Conservation (phyloP, 2,113 vertebrate species). For the Taurulus bubalis region DNA sequence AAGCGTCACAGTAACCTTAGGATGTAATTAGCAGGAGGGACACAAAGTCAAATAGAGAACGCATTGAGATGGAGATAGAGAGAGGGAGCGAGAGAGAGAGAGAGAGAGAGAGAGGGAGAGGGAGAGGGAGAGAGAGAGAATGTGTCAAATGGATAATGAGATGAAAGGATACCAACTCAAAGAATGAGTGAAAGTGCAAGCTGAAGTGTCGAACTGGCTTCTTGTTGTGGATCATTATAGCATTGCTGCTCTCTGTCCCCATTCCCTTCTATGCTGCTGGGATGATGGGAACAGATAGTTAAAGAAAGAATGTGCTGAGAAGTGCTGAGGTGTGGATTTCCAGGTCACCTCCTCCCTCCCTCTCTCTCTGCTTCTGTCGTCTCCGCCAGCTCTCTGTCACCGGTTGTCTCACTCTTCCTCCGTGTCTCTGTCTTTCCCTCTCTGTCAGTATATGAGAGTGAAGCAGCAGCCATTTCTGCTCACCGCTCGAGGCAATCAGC, state of each 20-base stretch:
- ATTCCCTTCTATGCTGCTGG: neutral
- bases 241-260: neutral
- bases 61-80: neutral
- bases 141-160: slow-evolving; percentile 1
- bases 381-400: slow-evolving; percentile 10
- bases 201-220: neutral
- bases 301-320: slow-evolving; percentile 11
- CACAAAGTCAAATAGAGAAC: slow-evolving; percentile 19
- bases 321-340: slow-evolving; percentile 34
- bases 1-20: slow-evolving; percentile 19
- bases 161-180: slow-evolving; percentile 22
- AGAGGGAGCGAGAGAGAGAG: neutral
- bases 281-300: slow-evolving; percentile 1
- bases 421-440: neutral
- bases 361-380: slow-evolving; percentile 5
- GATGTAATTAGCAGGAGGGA: slow-evolving; percentile 26
- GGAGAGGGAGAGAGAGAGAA: neutral
- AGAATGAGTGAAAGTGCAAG: slow-evolving; percentile 2
- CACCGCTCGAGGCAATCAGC: slow-evolving; percentile 10
- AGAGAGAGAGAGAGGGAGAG: neutral
- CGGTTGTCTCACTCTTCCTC: slow-evolving; percentile 18
- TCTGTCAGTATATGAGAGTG: slow-evolving; percentile 21
- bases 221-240: slow-evolving; percentile 13
- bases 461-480: slow-evolving; percentile 20
- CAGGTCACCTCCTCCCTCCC: slow-evolving; percentile 5